Evolutionary conservation across 2,113 vertebrate species (phyloP).

Genomic region (Tachysurus fulvidraco): DNA sequence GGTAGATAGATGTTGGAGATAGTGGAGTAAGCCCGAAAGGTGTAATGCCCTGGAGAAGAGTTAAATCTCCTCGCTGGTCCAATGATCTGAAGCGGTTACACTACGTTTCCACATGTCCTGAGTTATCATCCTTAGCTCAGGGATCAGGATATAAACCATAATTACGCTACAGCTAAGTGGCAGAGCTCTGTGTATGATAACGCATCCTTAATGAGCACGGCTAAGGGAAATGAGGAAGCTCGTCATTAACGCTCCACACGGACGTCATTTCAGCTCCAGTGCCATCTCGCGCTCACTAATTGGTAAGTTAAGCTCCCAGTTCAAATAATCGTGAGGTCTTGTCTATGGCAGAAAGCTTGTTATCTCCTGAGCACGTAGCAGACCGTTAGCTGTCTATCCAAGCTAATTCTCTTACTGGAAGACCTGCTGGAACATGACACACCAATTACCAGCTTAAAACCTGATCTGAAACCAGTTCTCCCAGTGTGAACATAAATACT

Average conservation of each 20-base stretch:
- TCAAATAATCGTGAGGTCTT: not conserved
- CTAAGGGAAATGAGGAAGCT: not conserved
- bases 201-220: not conserved
- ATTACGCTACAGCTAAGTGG: not conserved
- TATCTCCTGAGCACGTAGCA: not conserved
- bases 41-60: not conserved
- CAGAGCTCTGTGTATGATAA: not conserved
- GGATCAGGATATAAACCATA: not conserved
- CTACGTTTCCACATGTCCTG: not conserved
- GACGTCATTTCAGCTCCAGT: not conserved
- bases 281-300: not conserved
- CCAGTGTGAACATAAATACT: not conserved
- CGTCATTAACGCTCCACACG: not conserved
- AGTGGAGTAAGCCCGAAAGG: not conserved
- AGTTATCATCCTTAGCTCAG: not conserved
- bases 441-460: not conserved
- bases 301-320: not conserved
- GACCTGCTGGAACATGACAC: not conserved
- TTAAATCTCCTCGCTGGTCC: not conserved
- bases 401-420: not conserved
- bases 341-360: constrained; percentile 1
- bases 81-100: not conserved
- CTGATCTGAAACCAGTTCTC: not conserved
- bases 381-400: not conserved
- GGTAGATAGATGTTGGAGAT: not conserved